These are phyloP conservation scores for Plebejus melissa DNA, from an alignment of 2,888 invertebrate genomes.

Conservation along the genomic window DNA sequence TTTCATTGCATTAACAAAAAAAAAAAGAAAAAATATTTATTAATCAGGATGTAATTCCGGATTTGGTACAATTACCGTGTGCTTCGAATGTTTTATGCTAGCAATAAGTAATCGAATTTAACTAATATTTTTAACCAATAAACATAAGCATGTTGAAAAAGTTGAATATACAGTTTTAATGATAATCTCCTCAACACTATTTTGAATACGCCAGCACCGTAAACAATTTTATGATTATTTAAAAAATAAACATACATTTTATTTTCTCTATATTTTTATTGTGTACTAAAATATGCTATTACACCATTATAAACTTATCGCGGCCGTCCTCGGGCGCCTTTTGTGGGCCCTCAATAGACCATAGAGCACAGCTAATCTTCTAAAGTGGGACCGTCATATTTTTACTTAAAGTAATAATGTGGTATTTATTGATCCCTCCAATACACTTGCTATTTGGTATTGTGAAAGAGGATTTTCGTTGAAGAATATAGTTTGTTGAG, in stretches of 20 bases:
- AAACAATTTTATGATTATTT: conserved; percentile 24
- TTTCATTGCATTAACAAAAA: too few species aligned
- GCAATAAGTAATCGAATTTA: not conserved
- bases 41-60: too few species aligned
- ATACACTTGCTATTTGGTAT: conserved; percentile 15
- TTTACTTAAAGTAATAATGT: conserved; percentile 28
- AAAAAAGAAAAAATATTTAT: too few species aligned
- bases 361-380: conserved; percentile 51
- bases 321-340: not conserved
- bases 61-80: too few species aligned
- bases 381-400: conserved; percentile 54
- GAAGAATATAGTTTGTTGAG: not conserved
- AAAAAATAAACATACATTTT: conserved; percentile 24
- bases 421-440: conserved; percentile 23
- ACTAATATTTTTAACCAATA: too few species aligned
- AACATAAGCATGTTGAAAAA: not conserved
- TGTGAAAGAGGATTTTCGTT: not conserved
- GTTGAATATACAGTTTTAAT: not conserved
- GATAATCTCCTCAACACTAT: not conserved
- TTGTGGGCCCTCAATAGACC: conserved; percentile 22
- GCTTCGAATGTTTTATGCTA: too few species aligned
- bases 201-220: not conserved
- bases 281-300: conserved; percentile 25
- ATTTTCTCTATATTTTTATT: conserved; percentile 25
- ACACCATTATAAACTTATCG: conserved; percentile 24